Conservation (phyloP, 2,113 vertebrate species). For the Numenius arquata region DNA sequence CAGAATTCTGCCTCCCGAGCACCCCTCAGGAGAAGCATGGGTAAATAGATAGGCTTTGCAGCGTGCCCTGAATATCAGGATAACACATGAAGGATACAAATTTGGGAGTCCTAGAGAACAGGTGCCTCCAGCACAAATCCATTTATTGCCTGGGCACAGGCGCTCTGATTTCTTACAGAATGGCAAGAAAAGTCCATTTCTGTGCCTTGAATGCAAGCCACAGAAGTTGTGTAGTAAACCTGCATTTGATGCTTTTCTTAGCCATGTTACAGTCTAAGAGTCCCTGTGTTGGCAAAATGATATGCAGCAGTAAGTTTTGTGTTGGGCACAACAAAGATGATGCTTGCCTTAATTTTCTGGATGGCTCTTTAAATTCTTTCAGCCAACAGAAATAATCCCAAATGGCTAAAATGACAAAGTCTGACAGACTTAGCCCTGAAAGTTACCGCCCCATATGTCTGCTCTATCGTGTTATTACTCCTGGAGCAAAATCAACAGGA, state of each 20-base stretch:
- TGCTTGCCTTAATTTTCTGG: neutral
- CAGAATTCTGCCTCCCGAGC: neutral
- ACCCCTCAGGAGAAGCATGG: neutral
- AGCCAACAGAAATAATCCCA: neutral
- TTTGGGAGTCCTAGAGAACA: neutral
- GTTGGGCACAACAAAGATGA: neutral
- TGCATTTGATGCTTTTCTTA: neutral
- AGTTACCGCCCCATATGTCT: neutral
- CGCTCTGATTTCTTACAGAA: neutral
- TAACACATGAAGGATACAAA: neutral
- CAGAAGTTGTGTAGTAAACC: neutral
- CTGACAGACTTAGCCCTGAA: neutral
- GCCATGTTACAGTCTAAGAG: neutral
- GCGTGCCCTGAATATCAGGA: neutral
- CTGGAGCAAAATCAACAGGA: neutral
- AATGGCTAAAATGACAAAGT: neutral
- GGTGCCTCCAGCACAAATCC: neutral
- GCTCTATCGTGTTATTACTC: neutral
- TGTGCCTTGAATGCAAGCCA: neutral
- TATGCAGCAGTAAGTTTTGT: neutral
- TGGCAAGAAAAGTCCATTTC: neutral
- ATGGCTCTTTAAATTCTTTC: neutral
- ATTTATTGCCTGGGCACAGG: neutral
- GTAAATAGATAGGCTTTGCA: neutral
- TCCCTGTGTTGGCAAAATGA: neutral